Conservation (phyloP, 2,888 invertebrate species). For the Neria commutata region DNA sequence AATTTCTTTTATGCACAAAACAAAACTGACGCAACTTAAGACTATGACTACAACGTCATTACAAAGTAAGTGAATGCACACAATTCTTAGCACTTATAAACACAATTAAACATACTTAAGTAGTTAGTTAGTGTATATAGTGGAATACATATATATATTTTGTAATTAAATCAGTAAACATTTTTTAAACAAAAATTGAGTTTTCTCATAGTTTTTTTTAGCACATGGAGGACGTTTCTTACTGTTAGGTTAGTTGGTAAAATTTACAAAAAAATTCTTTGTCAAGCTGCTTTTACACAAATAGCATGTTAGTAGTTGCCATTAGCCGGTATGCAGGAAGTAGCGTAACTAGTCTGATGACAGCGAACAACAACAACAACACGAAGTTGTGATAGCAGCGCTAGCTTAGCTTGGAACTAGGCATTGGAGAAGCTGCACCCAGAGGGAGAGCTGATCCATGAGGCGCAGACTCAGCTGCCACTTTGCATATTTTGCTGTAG, state of each 20-base stretch:
- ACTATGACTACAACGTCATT: constrained; percentile 59
- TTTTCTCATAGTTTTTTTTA: constrained; percentile 37
- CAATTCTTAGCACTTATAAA: constrained; percentile 8
- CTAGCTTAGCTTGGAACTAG: too few species aligned
- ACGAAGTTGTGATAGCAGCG: too few species aligned
- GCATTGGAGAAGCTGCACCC: too few species aligned
- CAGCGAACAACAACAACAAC: too few species aligned
- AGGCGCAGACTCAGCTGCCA: too few species aligned
- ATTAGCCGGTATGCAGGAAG: too few species aligned
- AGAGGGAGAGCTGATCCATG: too few species aligned
- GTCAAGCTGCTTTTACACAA: too few species aligned
- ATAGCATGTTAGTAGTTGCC: too few species aligned
- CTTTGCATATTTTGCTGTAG: too few species aligned
- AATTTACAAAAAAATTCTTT: too few species aligned
- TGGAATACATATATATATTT: not conserved
- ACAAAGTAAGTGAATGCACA: constrained; percentile 36
- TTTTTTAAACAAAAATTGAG: constrained; percentile 22
- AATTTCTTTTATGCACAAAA: constrained; percentile 1
- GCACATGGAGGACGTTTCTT: constrained; percentile 56
- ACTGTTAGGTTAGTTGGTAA: not conserved
- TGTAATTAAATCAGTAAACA: not conserved
- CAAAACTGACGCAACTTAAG: constrained; percentile 30
- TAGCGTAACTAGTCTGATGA: too few species aligned
- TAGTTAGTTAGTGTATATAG: not conserved
- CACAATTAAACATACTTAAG: not conserved